These are phyloP conservation scores for Diglossa brunneiventris DNA, from an alignment of 2,113 vertebrate genomes.

Conservation along the genomic window DNA sequence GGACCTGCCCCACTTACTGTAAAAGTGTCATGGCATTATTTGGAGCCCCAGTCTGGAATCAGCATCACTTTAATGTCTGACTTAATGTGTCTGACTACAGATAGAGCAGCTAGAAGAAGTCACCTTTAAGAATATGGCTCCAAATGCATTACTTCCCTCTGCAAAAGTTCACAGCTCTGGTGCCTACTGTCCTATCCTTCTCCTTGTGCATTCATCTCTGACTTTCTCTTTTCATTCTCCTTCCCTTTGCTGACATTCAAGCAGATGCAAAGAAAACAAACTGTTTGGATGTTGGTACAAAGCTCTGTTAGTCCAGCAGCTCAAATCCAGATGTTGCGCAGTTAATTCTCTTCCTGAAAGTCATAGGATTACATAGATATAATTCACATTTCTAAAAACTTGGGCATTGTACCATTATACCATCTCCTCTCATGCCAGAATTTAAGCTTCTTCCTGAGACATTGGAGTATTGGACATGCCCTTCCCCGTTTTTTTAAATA, in stretches of 20 bases:
- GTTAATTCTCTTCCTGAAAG: not conserved
- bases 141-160: not conserved
- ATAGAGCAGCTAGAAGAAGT: not conserved
- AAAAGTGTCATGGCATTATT: not conserved
- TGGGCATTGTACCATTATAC: not conserved
- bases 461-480: not conserved
- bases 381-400: not conserved
- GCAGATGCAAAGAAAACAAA: not conserved
- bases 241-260: not conserved
- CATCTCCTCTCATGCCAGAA: not conserved
- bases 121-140: not conserved
- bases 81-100: not conserved
- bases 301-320: not conserved
- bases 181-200: not conserved
- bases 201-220: not conserved
- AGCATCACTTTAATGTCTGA: slow-evolving; percentile 2
- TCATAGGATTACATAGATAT: not conserved
- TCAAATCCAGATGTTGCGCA: not conserved
- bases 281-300: not conserved
- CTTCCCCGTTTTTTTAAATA: not conserved
- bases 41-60: slow-evolving; percentile 4
- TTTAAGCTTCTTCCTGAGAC: not conserved
- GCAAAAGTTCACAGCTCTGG: not conserved
- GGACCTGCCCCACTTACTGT: slow-evolving; percentile 3
- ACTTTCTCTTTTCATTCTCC: not conserved